These are phyloP conservation scores for Chanos chanos DNA, from an alignment of 2,797 vertebrate species.

Conservation along the genomic window DNA sequence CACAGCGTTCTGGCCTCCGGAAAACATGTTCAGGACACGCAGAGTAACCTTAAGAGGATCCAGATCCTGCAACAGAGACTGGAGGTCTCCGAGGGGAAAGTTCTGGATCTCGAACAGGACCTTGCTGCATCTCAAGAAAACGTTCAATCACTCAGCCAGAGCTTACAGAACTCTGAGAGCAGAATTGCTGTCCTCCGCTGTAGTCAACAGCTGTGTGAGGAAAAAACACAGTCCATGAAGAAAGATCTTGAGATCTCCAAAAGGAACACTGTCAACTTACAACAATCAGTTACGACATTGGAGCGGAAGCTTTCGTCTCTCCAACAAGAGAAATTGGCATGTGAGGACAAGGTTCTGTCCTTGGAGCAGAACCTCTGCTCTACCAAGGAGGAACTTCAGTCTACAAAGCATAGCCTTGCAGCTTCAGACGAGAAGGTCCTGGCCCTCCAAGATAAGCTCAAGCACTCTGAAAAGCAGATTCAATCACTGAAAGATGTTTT, in stretches of 20 bases:
- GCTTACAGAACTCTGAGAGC: background rate
- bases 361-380: background rate
- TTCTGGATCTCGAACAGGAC: background rate
- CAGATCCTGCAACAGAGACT: too few relatives aligned
- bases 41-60: too few relatives aligned
- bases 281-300: background rate
- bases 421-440: background rate
- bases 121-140: background rate
- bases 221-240: background rate
- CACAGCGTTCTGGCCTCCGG: too few relatives aligned
- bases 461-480: background rate
- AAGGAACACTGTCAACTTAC: background rate
- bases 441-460: background rate
- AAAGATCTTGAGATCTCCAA: background rate
- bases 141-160: background rate
- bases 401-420: background rate
- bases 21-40: too few relatives aligned
- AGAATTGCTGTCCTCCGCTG: too few relatives aligned
- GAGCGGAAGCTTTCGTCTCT: background rate
- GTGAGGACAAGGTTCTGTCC: too few relatives aligned
- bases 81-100: background rate
- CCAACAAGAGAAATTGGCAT: too few relatives aligned
- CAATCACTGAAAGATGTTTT: background rate
- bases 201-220: too few relatives aligned
- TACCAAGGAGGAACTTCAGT: conserved; percentile 1